Conservation (phyloP, 1,140 invertebrate genomes). For the Nilaparvata lugens region DNA sequence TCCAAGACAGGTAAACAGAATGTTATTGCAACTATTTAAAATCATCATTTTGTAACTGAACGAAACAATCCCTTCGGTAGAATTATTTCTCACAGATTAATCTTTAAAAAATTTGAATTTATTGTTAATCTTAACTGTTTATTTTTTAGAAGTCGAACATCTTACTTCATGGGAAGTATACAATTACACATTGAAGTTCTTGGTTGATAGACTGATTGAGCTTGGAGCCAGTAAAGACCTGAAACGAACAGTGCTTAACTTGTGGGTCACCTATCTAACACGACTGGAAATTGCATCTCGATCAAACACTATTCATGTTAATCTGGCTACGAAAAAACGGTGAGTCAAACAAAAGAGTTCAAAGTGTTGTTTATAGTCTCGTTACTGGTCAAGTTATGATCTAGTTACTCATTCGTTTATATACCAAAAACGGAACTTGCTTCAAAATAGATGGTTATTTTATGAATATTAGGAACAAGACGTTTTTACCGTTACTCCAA, state of each 20-base stretch:
- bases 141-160: constrained; percentile 17
- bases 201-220: constrained; percentile 48
- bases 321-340: not conserved
- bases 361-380: no score
- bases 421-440: no score
- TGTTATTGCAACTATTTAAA: constrained; percentile 16
- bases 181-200: constrained; percentile 50
- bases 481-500: no score
- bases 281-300: constrained; percentile 49
- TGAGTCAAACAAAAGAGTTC: not conserved
- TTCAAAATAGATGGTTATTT: no score
- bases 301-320: not conserved
- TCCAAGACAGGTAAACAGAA: constrained; percentile 26
- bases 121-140: not conserved
- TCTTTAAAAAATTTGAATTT: constrained; percentile 12
- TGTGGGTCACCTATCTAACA: constrained; percentile 53
- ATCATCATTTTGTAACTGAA: no score
- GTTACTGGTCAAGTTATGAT: no score
- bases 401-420: no score
- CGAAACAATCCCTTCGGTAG: no score
- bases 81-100: constrained; percentile 5
- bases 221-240: constrained; percentile 45
- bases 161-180: constrained; percentile 55
- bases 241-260: constrained; percentile 45
- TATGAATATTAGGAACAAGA: no score